phyloP scores from a whole-genome alignment of 2,113 vertebrate genomes.

The Leucosticte australis region DNA sequence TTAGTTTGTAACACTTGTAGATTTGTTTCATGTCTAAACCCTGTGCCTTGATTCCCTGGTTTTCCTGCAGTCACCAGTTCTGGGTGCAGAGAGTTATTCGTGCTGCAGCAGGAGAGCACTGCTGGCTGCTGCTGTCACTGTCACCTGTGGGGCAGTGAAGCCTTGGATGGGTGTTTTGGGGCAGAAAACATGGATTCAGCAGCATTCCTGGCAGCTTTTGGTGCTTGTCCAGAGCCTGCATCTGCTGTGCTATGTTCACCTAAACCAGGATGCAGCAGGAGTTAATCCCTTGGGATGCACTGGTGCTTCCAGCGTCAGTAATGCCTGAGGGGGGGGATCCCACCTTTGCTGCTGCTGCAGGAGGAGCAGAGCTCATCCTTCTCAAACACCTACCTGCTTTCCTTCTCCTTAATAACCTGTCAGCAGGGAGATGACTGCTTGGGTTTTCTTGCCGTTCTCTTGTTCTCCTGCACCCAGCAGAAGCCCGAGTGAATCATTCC shows the following conservation, averaged over 20 bases:
- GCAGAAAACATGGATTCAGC: neutral
- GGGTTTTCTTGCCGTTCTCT: neutral
- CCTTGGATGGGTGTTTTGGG: neutral
- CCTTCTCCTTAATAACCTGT: neutral
- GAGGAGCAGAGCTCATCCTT: neutral
- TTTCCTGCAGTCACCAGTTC: neutral
- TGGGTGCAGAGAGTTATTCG: neutral
- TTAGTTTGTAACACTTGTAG: neutral
- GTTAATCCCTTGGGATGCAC: rapidly evolving
- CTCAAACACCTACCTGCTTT: neutral
- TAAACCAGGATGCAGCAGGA: neutral
- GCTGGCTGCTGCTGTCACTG: neutral
- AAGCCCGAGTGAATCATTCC: neutral
- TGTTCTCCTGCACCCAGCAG: neutral
- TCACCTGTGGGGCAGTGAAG: neutral
- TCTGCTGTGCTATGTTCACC: neutral
- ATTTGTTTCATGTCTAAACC: neutral
- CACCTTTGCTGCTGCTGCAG: neutral
- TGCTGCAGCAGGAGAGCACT: neutral
- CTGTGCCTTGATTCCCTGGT: neutral
- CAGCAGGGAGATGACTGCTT: neutral
- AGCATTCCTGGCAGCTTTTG: neutral
- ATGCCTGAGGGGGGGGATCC: neutral
- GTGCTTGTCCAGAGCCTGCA: neutral
- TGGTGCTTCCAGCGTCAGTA: neutral